These are phyloP conservation scores for Austrolebias charrua DNA, from an alignment of 2,797 vertebrate genomes.

Conservation along the genomic window DNA sequence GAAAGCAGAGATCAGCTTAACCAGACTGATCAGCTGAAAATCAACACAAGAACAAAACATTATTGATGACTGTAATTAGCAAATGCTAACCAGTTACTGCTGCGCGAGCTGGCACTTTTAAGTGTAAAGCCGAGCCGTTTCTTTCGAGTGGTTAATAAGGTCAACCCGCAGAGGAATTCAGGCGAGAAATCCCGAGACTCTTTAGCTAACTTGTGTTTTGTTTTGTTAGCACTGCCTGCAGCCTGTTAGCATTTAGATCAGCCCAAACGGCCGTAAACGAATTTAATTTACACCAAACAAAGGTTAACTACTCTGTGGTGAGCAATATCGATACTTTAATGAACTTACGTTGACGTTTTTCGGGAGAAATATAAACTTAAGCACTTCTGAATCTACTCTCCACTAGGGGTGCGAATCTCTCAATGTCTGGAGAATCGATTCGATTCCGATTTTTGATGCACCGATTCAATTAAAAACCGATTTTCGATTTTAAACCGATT, in stretches of 20 bases:
- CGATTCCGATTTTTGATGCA: too few species aligned
- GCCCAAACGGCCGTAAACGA: neutral
- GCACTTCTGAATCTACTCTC: conserved; percentile 20
- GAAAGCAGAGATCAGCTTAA: conserved; percentile 26
- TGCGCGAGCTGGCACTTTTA: neutral
- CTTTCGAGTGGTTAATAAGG: neutral
- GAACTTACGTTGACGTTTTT: conserved; percentile 49
- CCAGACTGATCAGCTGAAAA: conserved; percentile 8
- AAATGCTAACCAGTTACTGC: too few species aligned
- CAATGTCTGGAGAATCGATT: too few species aligned
- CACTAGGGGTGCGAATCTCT: too few species aligned
- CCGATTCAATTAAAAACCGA: too few species aligned
- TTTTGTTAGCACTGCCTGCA: neutral
- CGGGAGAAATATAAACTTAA: conserved; percentile 9
- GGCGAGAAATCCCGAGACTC: conserved; percentile 29
- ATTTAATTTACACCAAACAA: neutral
- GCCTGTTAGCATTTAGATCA: conserved; percentile 22
- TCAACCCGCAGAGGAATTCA: neutral
- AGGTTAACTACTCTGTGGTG: rapidly evolving
- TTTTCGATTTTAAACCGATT: too few species aligned
- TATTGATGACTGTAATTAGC: too few species aligned
- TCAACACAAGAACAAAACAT: too few species aligned
- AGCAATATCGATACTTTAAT: neutral
- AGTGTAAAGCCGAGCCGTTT: neutral
- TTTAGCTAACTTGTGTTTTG: conserved; percentile 6